These are phyloP conservation scores for Tridacna crocea DNA, from an alignment of 2,888 invertebrate genomes.

Conservation along the genomic window DNA sequence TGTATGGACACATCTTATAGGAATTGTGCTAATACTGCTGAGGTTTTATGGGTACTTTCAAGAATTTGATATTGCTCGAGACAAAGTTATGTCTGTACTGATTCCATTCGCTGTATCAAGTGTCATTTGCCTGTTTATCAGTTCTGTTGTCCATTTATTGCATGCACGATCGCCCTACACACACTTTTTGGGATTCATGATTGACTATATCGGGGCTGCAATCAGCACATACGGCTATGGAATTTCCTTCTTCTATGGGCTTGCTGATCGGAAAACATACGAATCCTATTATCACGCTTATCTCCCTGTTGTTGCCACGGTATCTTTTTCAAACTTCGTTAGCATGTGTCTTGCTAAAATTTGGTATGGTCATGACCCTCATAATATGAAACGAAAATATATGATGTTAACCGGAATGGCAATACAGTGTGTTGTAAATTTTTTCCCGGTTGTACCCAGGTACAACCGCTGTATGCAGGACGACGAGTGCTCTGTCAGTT, in stretches of 20 bases:
- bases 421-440: conserved; percentile 49
- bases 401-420: conserved; percentile 59
- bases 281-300: conserved; percentile 31
- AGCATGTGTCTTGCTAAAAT: conserved; percentile 61
- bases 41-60: conserved; percentile 64
- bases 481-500: conserved; percentile 52
- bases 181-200: conserved; percentile 67
- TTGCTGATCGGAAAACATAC: conserved; percentile 54
- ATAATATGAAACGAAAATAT: conserved; percentile 63
- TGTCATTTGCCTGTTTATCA: conserved; percentile 57
- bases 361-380: conserved; percentile 63
- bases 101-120: conserved; percentile 60
- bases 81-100: conserved; percentile 69
- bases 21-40: conserved; percentile 55
- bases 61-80: conserved; percentile 69
- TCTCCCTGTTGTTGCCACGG: conserved; percentile 49
- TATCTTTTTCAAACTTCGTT: conserved; percentile 59
- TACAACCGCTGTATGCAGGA: conserved; percentile 56
- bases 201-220: conserved; percentile 66
- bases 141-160: conserved; percentile 61
- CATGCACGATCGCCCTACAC: conserved; percentile 62
- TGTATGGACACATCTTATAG: conserved; percentile 77
- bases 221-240: conserved; percentile 64
- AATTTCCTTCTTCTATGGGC: conserved; percentile 57
- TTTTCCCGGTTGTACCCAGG: conserved; percentile 60